These are phyloP conservation scores for Bergia puertoricense DNA, from an alignment of 92 coral and sea anemone species.

Conservation along the genomic window DNA sequence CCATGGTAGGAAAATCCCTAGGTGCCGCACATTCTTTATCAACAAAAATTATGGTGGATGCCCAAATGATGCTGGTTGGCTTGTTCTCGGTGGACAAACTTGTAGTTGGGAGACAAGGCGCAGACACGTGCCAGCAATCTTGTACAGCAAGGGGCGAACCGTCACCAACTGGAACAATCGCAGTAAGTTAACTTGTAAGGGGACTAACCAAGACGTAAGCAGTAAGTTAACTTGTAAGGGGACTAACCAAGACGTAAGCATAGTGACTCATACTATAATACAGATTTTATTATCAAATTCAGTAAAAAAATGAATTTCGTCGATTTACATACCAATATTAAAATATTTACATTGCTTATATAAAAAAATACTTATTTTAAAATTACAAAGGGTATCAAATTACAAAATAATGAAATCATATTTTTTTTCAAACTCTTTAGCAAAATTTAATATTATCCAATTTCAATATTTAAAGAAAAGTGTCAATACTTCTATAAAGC, in stretches of 20 bases:
- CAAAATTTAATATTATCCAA: not conserved
- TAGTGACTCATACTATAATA: too few relatives aligned
- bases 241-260: too few relatives aligned
- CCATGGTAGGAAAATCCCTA: not conserved
- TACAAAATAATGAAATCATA: too few relatives aligned
- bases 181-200: not conserved
- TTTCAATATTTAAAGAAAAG: too few relatives aligned
- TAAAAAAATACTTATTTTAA: too few relatives aligned
- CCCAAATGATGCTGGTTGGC: conserved; percentile 4
- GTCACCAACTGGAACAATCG: conserved; percentile 8
- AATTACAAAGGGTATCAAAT: too few relatives aligned
- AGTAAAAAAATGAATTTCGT: too few relatives aligned
- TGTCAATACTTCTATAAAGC: too few relatives aligned
- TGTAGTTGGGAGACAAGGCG: conserved; percentile 21
- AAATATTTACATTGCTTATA: too few relatives aligned
- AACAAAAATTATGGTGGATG: conserved; percentile 15
- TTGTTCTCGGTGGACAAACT: conserved; percentile 4
- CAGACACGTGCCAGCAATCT: conserved; percentile 23
- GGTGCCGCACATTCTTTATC: conserved; percentile 36
- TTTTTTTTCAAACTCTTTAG: not conserved
- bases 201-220: too few relatives aligned
- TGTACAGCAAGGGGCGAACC: conserved; percentile 15
- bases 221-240: not conserved
- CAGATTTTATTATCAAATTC: too few relatives aligned
- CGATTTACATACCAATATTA: too few relatives aligned